These are phyloP conservation scores for Sinodicranocentrus sp. DNA, from an alignment of 2,888 invertebrate species.

Conservation along the genomic window DNA sequence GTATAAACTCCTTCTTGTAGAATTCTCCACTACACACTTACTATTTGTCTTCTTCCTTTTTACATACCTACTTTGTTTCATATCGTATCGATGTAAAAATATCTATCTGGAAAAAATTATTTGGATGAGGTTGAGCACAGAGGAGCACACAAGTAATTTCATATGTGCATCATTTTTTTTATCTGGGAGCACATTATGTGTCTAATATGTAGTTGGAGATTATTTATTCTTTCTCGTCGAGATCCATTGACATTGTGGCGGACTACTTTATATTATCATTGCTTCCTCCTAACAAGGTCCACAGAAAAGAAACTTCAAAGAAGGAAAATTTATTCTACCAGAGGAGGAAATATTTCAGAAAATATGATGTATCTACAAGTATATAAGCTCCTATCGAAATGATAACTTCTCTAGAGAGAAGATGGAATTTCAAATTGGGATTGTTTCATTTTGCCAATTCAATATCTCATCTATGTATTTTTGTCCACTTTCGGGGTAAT, in stretches of 20 bases:
- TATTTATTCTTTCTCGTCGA: conserved; percentile 6
- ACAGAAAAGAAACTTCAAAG: neutral
- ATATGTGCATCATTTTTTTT: neutral
- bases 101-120: no score
- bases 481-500: no score
- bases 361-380: no score
- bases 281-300: conserved; percentile 6
- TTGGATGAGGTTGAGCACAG: no score
- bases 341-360: neutral
- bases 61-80: neutral
- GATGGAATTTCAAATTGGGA: no score
- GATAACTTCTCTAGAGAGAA: no score
- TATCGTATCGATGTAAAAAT: no score
- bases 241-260: conserved; percentile 2
- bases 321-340: neutral
- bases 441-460: no score
- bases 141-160: neutral
- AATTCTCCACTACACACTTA: neutral
- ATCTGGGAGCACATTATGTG: neutral
- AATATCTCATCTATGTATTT: no score
- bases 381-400: no score
- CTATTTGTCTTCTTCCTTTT: conserved; percentile 9
- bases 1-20: neutral
- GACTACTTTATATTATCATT: neutral
- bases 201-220: neutral